Base-by-base conservation (phyloP, 2,113 vertebrate species). In the Leptosomus discolor region DNA sequence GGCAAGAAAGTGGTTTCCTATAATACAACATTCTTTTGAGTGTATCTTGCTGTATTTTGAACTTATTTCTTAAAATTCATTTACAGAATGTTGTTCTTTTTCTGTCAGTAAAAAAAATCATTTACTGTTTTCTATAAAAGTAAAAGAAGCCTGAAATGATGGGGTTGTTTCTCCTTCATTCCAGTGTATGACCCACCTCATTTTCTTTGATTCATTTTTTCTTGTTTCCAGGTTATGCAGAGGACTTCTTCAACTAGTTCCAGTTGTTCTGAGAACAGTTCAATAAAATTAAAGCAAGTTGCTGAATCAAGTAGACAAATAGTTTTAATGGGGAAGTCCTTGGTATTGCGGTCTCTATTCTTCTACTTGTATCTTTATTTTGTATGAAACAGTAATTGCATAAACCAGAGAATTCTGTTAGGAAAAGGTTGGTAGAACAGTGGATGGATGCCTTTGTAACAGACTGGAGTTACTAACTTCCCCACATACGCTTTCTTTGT, bases 401-500 rank as follows among this genome's bases (percentile, higher is more conserved):
- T 83, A 50, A 82, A 90, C 7, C 3, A 50, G 51, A 34, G 74
- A 81, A 54, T 68, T 76, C 17, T 69, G 17, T 68, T 56, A 43
- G 36, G 32, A 68, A 54, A 45, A 71, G 2, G 2, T 61, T 65
- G 14, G 22, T n/a, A 51, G 46, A 76, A 26, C 3, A 41, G 57
- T 23, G 36, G 20, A 58, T 85, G 32, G 8, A 46, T 94, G 51
- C 29, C 22, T 46, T 85, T 92, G 21, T 51, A 24, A 26, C 27
- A n/a, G 32, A 37, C 24, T 54, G 32, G 13, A 46, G 3, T 45
- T 41, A n/a, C 30, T 54, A 30, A 53, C 29, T 16, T 5, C 6
- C 2, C 19, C 3, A 2, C 3, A 5, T 4, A 2, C 2, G 4
- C 32, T 65, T 58, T 41, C 10, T 54, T 68, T 70, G 29, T 90